A percentile compares a stretch with the other conserved stretches of the same genome.
These are phyloP conservation scores for Prunella himalayana DNA, from an alignment of 2,113 vertebrate species.

Conservation along the genomic window DNA sequence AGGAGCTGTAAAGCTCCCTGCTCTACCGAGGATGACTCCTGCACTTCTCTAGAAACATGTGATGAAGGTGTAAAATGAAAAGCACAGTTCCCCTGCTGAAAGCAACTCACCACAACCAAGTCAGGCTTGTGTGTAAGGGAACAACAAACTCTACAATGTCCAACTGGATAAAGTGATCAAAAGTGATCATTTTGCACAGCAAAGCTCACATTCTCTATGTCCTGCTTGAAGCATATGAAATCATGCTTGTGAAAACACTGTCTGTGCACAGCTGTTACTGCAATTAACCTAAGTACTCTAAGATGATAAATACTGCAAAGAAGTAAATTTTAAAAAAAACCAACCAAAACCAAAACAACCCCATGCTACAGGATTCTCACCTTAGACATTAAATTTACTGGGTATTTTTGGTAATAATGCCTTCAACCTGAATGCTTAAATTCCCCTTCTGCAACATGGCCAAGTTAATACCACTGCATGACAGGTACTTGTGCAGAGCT, in stretches of 20 bases:
- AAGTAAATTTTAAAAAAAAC: neutral
- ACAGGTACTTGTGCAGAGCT: neutral
- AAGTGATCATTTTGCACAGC: neutral
- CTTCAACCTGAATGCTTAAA: neutral
- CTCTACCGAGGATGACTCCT: neutral
- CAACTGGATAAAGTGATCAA: neutral
- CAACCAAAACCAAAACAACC: accelerated
- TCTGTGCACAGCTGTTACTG: neutral
- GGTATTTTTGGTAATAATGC: neutral
- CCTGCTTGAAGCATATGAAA: neutral
- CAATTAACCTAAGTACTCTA: neutral
- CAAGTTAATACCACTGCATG: neutral
- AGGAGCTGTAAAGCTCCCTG: neutral
- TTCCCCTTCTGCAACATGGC: neutral
- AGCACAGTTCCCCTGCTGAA: neutral
- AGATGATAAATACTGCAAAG: neutral
- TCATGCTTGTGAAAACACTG: neutral
- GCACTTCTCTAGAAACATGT: neutral
- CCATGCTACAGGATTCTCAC: neutral
- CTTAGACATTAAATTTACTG: neutral
- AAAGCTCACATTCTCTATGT: neutral
- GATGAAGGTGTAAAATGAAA: neutral
- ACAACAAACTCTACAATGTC: neutral
- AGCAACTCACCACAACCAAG: neutral
- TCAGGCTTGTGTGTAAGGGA: neutral